Percentiles rank a stretch among this genome's conserved stretches.
phyloP scores from a whole-genome alignment of 2,888 invertebrate genomes.

The Dolichopus griseipennis region DNA sequence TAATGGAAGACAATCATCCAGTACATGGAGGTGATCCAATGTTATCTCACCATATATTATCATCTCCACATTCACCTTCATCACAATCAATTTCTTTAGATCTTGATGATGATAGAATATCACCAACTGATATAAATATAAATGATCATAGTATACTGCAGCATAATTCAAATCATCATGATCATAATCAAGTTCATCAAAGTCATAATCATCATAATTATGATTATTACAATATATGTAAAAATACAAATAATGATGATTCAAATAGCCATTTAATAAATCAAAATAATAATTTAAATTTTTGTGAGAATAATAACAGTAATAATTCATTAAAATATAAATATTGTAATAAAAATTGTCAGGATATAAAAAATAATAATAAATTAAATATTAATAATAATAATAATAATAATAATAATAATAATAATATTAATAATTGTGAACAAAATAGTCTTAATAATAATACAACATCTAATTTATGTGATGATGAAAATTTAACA shows the following conservation, averaged over 20 bases:
- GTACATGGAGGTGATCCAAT: constrained; percentile 56
- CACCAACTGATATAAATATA: constrained; percentile 1
- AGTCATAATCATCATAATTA: constrained; percentile 14
- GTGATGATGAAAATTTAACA: constrained; percentile 1
- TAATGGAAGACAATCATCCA: constrained; percentile 55
- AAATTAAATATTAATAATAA: constrained; percentile 19
- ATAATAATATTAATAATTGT: constrained; percentile 16
- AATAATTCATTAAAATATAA: constrained; percentile 15
- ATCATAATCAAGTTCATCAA: constrained; percentile 7
- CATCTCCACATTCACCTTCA: constrained; percentile 46
- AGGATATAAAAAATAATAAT: constrained; percentile 15
- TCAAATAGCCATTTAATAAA: not conserved
- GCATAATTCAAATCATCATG: constrained; percentile 15
- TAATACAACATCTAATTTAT: constrained; percentile 10
- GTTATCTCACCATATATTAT: constrained; percentile 44
- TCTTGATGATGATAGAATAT: not conserved
- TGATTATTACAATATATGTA: not conserved
- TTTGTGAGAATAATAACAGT: not conserved
- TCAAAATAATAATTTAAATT: not conserved
- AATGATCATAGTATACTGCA: constrained; percentile 18
- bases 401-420: constrained; percentile 11
- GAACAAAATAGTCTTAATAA: constrained; percentile 13
- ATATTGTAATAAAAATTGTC: constrained; percentile 20
- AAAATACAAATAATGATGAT: not conserved
- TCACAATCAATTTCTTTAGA: constrained; percentile 24